Evolutionary conservation across 2,888 invertebrate species (phyloP).

Genomic region (Phengaris arion): DNA sequence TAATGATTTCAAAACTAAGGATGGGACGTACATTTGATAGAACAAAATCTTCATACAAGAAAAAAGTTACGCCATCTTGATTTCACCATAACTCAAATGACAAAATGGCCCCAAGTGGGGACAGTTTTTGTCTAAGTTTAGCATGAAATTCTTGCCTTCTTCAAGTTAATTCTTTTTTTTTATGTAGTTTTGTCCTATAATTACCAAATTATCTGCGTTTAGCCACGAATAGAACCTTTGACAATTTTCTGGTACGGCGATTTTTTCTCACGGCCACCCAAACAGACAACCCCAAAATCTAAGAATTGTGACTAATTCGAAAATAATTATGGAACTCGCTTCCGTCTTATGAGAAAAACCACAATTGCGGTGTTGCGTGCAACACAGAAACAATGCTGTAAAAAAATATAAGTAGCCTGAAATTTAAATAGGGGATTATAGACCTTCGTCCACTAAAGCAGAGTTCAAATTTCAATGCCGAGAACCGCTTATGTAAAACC

Average conservation of each 20-base stretch:
- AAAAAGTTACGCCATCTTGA: too few species aligned
- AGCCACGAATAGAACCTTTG: slow-evolving; percentile 31
- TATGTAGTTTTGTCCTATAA: not conserved
- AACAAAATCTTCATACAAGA: too few species aligned
- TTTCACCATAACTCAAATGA: too few species aligned
- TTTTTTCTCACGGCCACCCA: slow-evolving; percentile 42
- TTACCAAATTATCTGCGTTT: slow-evolving; percentile 15
- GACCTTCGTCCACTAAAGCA: slow-evolving; percentile 33
- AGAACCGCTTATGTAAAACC: slow-evolving; percentile 36
- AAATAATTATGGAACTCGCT: slow-evolving; percentile 67
- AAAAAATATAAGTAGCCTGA: slow-evolving; percentile 50
- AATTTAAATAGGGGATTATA: slow-evolving; percentile 30
- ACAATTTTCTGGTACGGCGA: slow-evolving; percentile 39
- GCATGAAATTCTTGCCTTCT: not conserved
- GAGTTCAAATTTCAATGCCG: slow-evolving; percentile 27
- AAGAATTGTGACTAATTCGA: slow-evolving; percentile 69
- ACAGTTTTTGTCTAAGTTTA: too few species aligned
- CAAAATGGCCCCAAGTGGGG: too few species aligned
- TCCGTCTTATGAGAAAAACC: slow-evolving; percentile 67
- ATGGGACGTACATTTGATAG: too few species aligned
- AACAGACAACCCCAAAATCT: slow-evolving; percentile 47
- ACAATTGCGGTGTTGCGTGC: slow-evolving; percentile 70
- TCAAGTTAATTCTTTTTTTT: not conserved
- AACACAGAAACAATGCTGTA: slow-evolving; percentile 58
- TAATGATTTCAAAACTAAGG: too few species aligned